Evolutionary conservation across 2,113 vertebrate species (phyloP), one percentile per base, ranked within the genome.

Genomic region (Bucco capensis): DNA sequence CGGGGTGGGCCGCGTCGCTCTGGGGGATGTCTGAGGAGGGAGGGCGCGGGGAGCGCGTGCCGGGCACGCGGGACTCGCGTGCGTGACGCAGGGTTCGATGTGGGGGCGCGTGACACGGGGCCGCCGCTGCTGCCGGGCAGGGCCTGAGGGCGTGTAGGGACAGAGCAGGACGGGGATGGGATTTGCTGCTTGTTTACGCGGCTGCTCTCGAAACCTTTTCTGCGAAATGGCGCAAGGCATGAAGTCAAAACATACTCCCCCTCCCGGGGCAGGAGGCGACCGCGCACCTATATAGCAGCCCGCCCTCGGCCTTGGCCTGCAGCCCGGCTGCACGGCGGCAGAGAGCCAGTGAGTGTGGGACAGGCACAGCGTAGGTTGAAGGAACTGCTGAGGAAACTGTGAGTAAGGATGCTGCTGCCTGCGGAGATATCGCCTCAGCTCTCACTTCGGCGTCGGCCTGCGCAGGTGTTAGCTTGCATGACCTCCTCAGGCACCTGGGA

Each of bases 201-300:
- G 74, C 65, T 25, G 37, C 37, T 81, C 22, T 84, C 31, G 65
- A 78, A 61, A 23, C 14, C 56, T 30, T 53, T 95, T 89, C 94
- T 38, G 61, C 47, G 91, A 95, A 95, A 74, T 84, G 88, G 78
- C 61, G 47, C 66, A 87, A 74, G 78, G 82, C 53, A 28, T 56
- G 12, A 21, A 21, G 15, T 15, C 54, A 35, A 40, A 25, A 17
- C 24, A 35, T 10, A 27, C 54, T 19, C 38, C 77, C 38, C 60
- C 33, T 12, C 44, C 40, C 8, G 27, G 9, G 16, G 2, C 49
- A 1, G 44, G n/a, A 8, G 71, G 21, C 6, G 14, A 17, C 64
- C 18, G 5, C 1, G 30, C 2, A 4, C 21, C 33, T 72, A 38
- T 83, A 76, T 85, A 64, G 12, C 2, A 4, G 24, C 19, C 10